Percentiles rank a stretch among this genome's conserved stretches.
phyloP scores from a whole-genome alignment of 2,113 vertebrate species.

The Nymphicus hollandicus region DNA sequence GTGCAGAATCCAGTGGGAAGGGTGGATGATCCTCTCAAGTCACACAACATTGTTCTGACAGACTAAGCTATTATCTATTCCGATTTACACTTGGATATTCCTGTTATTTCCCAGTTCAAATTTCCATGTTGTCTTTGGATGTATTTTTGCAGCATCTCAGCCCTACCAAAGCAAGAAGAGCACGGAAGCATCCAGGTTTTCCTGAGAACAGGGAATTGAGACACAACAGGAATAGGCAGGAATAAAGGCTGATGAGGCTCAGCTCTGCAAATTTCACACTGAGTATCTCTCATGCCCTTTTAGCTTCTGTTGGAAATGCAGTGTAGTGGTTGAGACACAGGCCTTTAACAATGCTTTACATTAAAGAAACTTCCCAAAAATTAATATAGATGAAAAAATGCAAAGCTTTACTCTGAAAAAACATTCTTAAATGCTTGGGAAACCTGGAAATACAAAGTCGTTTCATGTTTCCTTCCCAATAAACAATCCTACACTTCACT shows the following conservation, averaged over 20 bases:
- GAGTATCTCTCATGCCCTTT: rapidly evolving
- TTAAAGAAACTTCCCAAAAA: not conserved
- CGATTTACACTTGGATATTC: not conserved
- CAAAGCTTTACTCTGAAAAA: not conserved
- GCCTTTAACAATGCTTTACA: not conserved
- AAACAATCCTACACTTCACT: not conserved
- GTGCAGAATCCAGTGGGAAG: not conserved
- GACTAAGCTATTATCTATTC: not conserved
- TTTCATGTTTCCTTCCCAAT: not conserved
- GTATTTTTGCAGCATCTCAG: not conserved
- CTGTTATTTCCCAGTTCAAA: not conserved
- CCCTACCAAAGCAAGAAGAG: not conserved
- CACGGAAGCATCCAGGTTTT: rapidly evolving
- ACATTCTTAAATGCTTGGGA: not conserved
- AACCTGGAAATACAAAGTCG: not conserved
- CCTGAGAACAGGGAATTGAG: not conserved
- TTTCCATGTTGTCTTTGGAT: too few species aligned
- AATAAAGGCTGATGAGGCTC: not conserved
- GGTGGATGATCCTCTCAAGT: not conserved
- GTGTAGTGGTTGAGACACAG: rapidly evolving
- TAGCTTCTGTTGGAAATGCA: not conserved
- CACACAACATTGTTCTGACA: not conserved
- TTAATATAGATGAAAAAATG: not conserved
- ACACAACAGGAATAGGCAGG: not conserved
- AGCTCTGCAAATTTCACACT: not conserved